phyloP scores from a whole-genome alignment of 1,140 invertebrate species.

The Calephelis virginiensis region DNA sequence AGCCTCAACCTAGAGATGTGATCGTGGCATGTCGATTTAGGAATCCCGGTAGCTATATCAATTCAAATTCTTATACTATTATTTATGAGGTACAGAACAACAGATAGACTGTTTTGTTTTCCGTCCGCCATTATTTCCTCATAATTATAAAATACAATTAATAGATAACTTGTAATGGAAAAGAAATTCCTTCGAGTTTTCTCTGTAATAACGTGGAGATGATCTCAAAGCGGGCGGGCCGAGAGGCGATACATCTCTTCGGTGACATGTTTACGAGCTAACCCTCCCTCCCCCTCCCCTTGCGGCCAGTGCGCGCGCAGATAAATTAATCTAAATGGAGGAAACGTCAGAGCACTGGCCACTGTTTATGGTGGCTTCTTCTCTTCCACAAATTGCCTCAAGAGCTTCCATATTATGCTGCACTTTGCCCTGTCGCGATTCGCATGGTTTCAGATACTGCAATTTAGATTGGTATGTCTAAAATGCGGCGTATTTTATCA shows the following conservation, averaged over 20 bases:
- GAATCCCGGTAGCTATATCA: too few relatives aligned
- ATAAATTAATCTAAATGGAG: slow-evolving; percentile 58
- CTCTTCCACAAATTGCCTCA: not conserved
- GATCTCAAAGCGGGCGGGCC: slow-evolving; percentile 27
- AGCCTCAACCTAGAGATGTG: too few relatives aligned
- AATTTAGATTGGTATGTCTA: not conserved
- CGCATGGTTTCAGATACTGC: not conserved
- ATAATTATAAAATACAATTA: too few relatives aligned
- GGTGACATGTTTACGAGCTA: slow-evolving; percentile 51
- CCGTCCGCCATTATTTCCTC: too few relatives aligned
- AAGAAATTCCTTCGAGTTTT: not conserved
- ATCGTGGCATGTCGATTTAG: too few relatives aligned
- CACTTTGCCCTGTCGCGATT: too few relatives aligned
- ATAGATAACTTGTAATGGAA: too few relatives aligned
- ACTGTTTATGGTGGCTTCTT: too few relatives aligned
- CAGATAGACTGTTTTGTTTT: too few relatives aligned
- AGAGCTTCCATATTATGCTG: not conserved
- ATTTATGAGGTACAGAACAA: too few relatives aligned
- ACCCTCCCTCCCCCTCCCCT: slow-evolving; percentile 20
- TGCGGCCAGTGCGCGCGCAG: slow-evolving; percentile 30
- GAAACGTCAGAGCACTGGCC: slow-evolving; percentile 34
- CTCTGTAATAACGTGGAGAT: not conserved
- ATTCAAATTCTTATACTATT: too few relatives aligned
- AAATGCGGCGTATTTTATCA: too few relatives aligned
- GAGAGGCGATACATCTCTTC: slow-evolving; percentile 37